Conservation (phyloP, 2,113 vertebrate genomes). For the Donacobius atricapilla region DNA sequence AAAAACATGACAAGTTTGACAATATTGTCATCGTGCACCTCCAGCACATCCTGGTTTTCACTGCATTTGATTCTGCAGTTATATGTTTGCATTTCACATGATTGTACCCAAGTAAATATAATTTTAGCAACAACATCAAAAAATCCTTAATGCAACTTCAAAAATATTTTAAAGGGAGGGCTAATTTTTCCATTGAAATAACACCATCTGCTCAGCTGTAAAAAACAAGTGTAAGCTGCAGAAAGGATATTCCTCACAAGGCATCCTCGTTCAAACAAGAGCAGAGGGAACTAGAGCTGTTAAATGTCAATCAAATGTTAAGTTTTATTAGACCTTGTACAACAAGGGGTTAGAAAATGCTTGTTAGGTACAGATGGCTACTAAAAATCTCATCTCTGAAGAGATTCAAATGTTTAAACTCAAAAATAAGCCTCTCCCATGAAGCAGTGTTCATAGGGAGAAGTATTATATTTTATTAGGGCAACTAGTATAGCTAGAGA, state of each 20-base stretch:
- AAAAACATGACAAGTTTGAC: neutral
- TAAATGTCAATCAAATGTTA: neutral
- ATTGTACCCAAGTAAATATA: neutral
- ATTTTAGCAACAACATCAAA: neutral
- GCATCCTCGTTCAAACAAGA: neutral
- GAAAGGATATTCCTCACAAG: neutral
- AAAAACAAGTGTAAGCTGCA: neutral
- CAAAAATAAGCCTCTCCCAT: neutral
- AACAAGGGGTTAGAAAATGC: neutral
- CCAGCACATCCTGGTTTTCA: neutral
- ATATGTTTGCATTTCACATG: neutral
- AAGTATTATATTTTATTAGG: neutral
- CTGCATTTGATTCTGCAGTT: neutral
- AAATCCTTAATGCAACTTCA: neutral
- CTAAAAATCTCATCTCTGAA: neutral
- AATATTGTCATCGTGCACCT: neutral
- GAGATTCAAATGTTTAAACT: neutral
- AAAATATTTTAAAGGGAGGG: neutral
- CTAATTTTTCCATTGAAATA: neutral
- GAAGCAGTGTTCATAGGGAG: neutral
- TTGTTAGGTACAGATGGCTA: neutral
- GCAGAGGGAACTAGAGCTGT: neutral
- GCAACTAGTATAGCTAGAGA: neutral
- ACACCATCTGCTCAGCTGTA: neutral
- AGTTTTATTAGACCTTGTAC: neutral